Evolutionary conservation across 2,113 vertebrate species (phyloP).

Genomic region (Ariopsis seemanni): DNA sequence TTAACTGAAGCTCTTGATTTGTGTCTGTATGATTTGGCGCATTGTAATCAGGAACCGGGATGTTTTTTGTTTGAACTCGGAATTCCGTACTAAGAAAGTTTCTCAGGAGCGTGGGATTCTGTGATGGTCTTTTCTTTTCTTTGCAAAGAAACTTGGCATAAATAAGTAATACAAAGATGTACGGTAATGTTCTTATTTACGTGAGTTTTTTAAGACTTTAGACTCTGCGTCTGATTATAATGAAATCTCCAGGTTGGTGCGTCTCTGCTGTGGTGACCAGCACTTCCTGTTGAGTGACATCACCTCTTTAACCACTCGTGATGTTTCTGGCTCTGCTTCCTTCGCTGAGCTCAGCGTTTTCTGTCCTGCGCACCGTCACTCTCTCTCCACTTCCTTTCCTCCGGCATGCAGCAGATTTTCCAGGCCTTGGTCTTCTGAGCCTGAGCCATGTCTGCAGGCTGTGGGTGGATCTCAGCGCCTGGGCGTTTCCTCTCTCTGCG

Average conservation of each 20-base stretch:
- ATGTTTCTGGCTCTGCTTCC: neutral
- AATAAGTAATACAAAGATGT: too few species aligned
- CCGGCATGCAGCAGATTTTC: neutral
- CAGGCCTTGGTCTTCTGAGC: neutral
- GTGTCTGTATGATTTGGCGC: too few species aligned
- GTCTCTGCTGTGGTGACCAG: neutral
- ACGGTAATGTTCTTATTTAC: too few species aligned
- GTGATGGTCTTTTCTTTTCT: too few species aligned
- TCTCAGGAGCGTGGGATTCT: too few species aligned
- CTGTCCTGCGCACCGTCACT: neutral
- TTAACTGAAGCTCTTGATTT: too few species aligned
- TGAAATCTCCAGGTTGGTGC: neutral
- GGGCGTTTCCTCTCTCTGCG: neutral
- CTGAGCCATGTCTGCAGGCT: neutral
- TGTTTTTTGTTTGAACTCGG: neutral
- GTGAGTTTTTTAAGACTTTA: neutral
- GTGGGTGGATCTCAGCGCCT: neutral
- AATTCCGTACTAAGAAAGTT: neutral
- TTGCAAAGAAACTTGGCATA: too few species aligned
- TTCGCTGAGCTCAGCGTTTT: neutral
- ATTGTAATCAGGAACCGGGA: too few species aligned
- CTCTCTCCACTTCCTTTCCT: neutral
- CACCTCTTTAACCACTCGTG: neutral
- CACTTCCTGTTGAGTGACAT: neutral
- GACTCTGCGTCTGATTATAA: neutral